These are phyloP conservation scores for Gorsachius magnificus DNA, from an alignment of 2,797 vertebrate genomes.

Conservation along the genomic window DNA sequence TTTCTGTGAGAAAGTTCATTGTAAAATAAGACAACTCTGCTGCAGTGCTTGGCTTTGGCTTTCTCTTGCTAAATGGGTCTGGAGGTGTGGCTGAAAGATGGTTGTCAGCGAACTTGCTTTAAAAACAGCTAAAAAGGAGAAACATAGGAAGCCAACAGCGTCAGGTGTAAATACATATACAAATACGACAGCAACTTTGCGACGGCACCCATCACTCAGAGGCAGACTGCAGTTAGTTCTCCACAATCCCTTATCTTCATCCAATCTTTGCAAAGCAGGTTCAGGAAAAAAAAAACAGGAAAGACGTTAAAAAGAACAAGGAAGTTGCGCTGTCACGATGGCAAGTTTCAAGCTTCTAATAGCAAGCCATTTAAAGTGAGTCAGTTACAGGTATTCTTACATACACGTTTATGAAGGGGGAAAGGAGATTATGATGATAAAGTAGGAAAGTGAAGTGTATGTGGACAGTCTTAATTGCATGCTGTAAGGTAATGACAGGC, in stretches of 20 bases:
- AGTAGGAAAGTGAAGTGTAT: not conserved
- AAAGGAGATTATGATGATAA: not conserved
- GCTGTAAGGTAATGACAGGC: conserved; percentile 11
- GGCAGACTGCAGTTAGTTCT: not conserved
- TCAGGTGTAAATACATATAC: not conserved
- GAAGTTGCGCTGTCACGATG: not conserved
- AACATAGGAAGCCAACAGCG: not conserved
- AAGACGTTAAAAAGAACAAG: not conserved
- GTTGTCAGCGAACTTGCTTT: not conserved
- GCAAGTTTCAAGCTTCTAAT: not conserved
- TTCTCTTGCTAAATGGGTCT: not conserved
- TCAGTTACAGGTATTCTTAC: not conserved
- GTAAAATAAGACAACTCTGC: not conserved
- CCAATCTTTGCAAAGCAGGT: not conserved
- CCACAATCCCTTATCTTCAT: not conserved
- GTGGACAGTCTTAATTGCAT: conserved; percentile 26
- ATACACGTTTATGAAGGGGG: not conserved
- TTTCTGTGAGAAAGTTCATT: not conserved
- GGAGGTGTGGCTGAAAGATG: not conserved
- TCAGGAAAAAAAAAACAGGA: not conserved
- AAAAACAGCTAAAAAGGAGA: not conserved
- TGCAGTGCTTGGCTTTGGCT: not conserved
- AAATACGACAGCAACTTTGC: not conserved
- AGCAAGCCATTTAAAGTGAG: not conserved
- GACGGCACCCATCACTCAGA: not conserved